Conservation (phyloP, 2,113 vertebrate genomes). For the Eretmochelys imbricata region DNA sequence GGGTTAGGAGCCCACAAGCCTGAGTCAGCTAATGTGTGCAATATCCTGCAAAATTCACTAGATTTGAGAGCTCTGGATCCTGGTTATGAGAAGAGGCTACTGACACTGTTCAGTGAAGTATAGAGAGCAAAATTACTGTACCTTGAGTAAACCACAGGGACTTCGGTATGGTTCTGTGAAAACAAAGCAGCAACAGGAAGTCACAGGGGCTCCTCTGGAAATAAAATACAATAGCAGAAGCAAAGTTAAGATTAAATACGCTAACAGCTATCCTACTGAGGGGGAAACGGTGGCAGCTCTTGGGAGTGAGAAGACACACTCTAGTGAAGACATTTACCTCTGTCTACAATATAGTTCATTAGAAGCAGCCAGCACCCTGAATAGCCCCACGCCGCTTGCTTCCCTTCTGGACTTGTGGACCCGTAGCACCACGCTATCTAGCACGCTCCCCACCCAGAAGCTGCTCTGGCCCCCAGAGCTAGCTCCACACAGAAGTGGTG, state of each 20-base stretch:
- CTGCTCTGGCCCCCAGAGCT: background rate
- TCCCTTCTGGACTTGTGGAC: background rate
- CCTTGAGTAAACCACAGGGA: background rate
- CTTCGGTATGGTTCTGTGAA: background rate
- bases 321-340: background rate
- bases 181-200: background rate
- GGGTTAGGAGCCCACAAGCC: background rate
- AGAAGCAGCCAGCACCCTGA: background rate
- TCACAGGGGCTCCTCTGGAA: background rate
- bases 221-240: background rate
- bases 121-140: background rate
- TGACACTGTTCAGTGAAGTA: background rate
- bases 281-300: background rate
- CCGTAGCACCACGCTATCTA: background rate
- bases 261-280: background rate
- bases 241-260: background rate
- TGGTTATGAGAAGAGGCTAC: background rate
- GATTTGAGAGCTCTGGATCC: background rate
- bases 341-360: background rate
- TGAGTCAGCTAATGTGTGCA: background rate
- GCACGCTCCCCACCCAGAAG: background rate
- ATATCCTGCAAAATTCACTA: background rate
- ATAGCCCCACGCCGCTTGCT: background rate
- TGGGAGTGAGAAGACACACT: background rate
- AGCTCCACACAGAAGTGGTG: background rate